Evolutionary conservation across 1,140 invertebrate genomes (phyloP), one percentile per base, ranked within the genome.

Genomic region (Homalodisca vitripennis): DNA sequence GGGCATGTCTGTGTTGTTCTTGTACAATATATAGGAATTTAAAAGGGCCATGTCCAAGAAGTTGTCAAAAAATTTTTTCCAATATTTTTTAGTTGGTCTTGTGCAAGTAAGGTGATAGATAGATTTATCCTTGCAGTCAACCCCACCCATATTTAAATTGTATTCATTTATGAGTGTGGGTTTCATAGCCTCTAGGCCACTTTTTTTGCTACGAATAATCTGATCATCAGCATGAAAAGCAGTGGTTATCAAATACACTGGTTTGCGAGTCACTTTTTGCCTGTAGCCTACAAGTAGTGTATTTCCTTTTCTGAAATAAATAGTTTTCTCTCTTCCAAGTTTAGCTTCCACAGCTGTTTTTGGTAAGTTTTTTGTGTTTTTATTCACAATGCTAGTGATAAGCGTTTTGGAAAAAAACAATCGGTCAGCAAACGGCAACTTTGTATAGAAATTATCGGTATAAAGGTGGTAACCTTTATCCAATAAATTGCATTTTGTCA

Each of bases 1-100:
- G n/a, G n/a, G n/a, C n/a, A n/a, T n/a, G n/a, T n/a, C n/a, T 47
- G 65, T 47, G 29, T 66, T 66, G 12, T 13, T 24, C 17, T 27
- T 66, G 29, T 66, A 66, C 29, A 66, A 66, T 13, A 66, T 66
- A 48, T 47, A 66, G 13, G 65, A n/a, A 26, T 66, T 66, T 20
- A 47, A 29, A 12, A 66, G 24, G 12, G 65, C 65, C 41, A 47
- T 66, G 29, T 48, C 41, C 34, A 66, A 47, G 17, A 66, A 66
- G 27, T 62, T 62, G 2, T 26, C 20, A 30, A 62, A 62, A 12
- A 66, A 47, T 26, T 66, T 46, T 20, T 48, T 66, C 65, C 65
- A 66, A 17, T 66, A 66, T 66, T 29, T 46, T 48, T n/a, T 66
- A 17, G 32, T 48, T 12, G 65, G 27, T 27, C 65, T 47, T 20